Percentiles rank a stretch among this genome's conserved stretches.
Evolutionary conservation across 2,797 vertebrate species (phyloP).

Genomic region (Sebastes diploproa): DNA sequence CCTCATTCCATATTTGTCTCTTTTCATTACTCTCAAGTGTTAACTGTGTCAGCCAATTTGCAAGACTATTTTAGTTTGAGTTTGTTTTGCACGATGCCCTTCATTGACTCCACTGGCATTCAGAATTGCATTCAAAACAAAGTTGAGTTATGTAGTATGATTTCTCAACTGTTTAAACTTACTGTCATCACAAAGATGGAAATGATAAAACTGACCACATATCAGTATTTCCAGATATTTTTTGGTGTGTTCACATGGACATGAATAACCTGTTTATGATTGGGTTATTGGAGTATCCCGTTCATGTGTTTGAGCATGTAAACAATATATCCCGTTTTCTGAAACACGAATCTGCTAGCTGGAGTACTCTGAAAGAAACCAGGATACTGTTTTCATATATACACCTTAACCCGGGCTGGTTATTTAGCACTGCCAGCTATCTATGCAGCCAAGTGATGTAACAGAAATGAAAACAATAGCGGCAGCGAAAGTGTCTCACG

Average conservation of each 20-base stretch:
- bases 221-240: conserved; percentile 23
- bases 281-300: neutral
- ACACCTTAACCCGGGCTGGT: neutral
- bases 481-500: no score
- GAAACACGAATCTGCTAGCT: neutral
- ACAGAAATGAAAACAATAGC: no score
- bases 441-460: neutral
- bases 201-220: neutral
- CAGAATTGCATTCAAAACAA: conserved; percentile 21
- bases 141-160: conserved; percentile 1
- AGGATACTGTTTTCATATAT: neutral
- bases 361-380: neutral
- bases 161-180: conserved; percentile 3
- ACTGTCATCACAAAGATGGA: neutral
- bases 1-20: conserved; percentile 32
- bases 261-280: neutral
- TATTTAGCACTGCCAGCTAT: neutral
- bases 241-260: neutral
- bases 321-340: neutral
- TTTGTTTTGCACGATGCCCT: conserved; percentile 25
- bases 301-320: no score
- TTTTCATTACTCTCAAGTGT: conserved; percentile 34
- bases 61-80: conserved; percentile 30
- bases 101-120: conserved; percentile 11
- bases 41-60: conserved; percentile 46